Evolutionary conservation across 2,888 invertebrate species (phyloP).

Genomic region (Brachyptera putata): DNA sequence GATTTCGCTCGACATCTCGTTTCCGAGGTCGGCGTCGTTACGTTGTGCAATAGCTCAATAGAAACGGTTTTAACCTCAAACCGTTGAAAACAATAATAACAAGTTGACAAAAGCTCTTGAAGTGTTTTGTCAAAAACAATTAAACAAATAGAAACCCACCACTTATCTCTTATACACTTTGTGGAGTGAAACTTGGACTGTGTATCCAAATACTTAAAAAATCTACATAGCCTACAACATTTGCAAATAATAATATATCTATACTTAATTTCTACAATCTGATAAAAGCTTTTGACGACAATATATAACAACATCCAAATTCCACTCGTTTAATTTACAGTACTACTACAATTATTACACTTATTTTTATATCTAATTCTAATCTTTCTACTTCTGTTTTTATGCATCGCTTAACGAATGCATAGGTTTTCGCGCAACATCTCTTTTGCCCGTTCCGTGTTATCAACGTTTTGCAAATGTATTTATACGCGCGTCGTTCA

Average conservation of each 20-base stretch:
- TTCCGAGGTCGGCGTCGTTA: too few species aligned
- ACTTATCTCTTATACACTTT: background rate
- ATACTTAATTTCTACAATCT: background rate
- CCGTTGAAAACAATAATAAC: too few species aligned
- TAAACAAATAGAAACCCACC: background rate
- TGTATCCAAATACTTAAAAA: background rate
- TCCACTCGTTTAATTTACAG: background rate
- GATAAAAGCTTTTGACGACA: background rate
- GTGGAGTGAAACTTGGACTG: background rate
- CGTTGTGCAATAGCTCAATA: too few species aligned
- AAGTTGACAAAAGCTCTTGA: background rate
- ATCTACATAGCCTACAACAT: background rate
- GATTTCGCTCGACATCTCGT: too few species aligned
- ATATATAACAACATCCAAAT: background rate
- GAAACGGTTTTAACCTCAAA: too few species aligned
- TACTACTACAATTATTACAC: background rate
- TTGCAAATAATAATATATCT: background rate
- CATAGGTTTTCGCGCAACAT: too few species aligned
- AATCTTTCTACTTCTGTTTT: background rate
- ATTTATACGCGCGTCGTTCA: background rate
- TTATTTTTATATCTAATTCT: background rate
- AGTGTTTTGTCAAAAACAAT: background rate
- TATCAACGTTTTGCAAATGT: too few species aligned
- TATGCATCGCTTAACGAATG: background rate
- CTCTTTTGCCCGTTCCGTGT: too few species aligned